Percentiles rank a stretch among this genome's conserved stretches.
Conservation (phyloP, 2,797 vertebrate genomes). For the Melopsittacus undulatus region DNA sequence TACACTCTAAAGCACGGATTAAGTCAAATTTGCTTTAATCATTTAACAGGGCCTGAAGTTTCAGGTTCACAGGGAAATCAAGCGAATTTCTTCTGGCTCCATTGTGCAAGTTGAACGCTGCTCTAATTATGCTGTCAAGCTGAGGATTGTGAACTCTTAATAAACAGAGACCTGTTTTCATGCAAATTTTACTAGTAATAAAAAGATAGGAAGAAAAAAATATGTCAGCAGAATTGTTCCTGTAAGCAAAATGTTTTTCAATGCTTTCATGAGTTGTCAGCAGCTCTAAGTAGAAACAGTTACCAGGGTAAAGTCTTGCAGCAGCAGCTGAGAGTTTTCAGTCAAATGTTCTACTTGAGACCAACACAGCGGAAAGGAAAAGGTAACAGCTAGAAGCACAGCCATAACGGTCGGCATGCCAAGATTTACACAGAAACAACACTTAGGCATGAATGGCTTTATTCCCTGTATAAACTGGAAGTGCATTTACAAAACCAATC, state of each 20-base stretch:
- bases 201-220: conserved; percentile 63
- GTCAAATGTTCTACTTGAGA: background rate
- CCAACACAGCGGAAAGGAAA: background rate
- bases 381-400: background rate
- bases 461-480: background rate
- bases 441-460: background rate
- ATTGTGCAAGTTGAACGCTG: background rate
- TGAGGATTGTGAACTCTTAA: conserved; percentile 48
- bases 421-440: background rate
- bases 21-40: conserved; percentile 7
- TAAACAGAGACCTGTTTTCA: conserved; percentile 63
- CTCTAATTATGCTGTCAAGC: conserved; percentile 50
- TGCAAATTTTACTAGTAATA: conserved; percentile 58
- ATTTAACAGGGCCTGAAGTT: background rate
- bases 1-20: background rate
- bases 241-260: conserved; percentile 67
- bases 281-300: conserved; percentile 23
- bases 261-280: conserved; percentile 58
- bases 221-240: conserved; percentile 55
- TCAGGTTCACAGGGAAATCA: background rate
- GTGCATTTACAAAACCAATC: background rate
- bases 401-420: background rate
- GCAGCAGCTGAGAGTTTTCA: conserved; percentile 16
- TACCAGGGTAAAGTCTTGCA: background rate
- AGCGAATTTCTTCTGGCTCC: background rate